A percentile compares a stretch with the other conserved stretches of the same genome.
These are phyloP conservation scores for Synergus umbraculus DNA, from an alignment of 2,888 invertebrate genomes.

Conservation along the genomic window DNA sequence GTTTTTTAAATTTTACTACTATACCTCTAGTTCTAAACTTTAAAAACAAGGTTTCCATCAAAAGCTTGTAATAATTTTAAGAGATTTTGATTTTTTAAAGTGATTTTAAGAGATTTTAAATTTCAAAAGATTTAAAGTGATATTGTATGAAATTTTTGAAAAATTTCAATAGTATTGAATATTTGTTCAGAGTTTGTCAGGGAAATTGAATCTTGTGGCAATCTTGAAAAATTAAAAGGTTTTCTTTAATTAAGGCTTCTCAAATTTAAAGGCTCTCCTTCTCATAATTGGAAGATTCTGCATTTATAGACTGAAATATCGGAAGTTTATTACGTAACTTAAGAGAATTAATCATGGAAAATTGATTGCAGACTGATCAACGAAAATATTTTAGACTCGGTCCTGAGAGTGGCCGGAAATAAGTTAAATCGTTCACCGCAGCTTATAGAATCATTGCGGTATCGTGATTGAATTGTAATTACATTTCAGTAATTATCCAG, in stretches of 20 bases:
- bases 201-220: too few relatives aligned
- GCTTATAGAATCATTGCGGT: slow-evolving; percentile 8
- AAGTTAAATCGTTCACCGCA: not conserved
- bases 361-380: not conserved
- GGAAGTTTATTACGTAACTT: not conserved
- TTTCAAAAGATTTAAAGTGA: too few relatives aligned
- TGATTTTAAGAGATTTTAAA: too few relatives aligned
- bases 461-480: slow-evolving; percentile 1
- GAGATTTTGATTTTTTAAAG: too few relatives aligned
- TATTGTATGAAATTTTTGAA: too few relatives aligned
- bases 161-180: too few relatives aligned
- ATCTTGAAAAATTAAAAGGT: not conserved
- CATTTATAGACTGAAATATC: not conserved
- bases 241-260: not conserved
- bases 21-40: not conserved
- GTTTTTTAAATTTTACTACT: not conserved
- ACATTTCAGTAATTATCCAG: slow-evolving; percentile 9
- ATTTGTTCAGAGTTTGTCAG: too few relatives aligned
- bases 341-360: not conserved
- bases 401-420: not conserved
- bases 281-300: not conserved
- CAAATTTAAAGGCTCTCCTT: not conserved
- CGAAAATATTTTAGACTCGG: not conserved
- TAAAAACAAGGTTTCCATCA: too few relatives aligned
- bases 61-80: too few relatives aligned